Base-by-base conservation (phyloP, 2,113 vertebrate genomes). In the Amblyopsis rosae region DNA sequence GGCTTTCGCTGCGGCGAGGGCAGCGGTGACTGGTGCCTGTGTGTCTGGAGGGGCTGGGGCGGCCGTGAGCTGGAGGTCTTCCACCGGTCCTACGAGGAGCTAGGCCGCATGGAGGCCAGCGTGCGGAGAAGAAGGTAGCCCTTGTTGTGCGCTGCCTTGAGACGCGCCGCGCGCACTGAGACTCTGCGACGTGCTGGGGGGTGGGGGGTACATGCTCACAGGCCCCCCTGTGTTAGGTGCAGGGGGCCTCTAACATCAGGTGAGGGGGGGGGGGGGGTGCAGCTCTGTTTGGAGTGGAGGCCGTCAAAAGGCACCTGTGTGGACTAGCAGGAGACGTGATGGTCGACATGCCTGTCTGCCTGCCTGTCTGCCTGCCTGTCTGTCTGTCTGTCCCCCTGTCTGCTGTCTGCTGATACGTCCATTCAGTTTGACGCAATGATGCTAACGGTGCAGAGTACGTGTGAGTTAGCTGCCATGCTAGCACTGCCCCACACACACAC, bases 41-140 rank as follows among this genome's bases (percentile, higher is more conserved):
- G 95, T 78, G 95, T 96, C 87, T 98, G 97, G 97, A 93, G 96
- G 82, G 93, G 93, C 89, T 99, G 97, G 97, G 94, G 95, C 9
- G 65, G 89, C 85, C 81, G 73, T 6, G 95, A 98, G 75, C 96
- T 99, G 71, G 94, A 96, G 65, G 53, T 95, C 85, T 98, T 99
- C 93, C 96, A 98, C 93, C 94, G 93, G 84, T 93, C 94, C 68
- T 96, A 94, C 0, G 97, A 99, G 82, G 95, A 96, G 79, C 92
- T 98, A 77, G 89, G 93, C 35, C 92, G 92, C 71, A 83, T 96
- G 0, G 97, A 99, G 87, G 93, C 81, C 63, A 93, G 92, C 83
- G 88, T 93, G 81, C 87, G 95, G 19, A 98, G 93, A 77, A 95
- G 95, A 51, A 95, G 94, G 94, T 97, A 95, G 94, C 90, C 63